A percentile compares a stretch with the other conserved stretches of the same genome.
Conservation (phyloP, 2,797 vertebrate genomes). For the Emydoidea blandingii region DNA sequence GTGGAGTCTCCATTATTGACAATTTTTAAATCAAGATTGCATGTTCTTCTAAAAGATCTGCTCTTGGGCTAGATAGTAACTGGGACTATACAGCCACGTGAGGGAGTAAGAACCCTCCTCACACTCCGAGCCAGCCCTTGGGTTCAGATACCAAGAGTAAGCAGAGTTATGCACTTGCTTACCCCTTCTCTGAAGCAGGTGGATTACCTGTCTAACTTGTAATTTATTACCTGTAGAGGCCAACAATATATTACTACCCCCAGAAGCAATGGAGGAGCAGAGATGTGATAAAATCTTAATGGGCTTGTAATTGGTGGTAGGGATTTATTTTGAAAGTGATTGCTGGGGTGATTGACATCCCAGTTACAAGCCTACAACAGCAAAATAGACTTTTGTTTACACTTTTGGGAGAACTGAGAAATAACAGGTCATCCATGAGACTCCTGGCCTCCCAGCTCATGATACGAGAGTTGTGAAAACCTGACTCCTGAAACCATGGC, state of each 20-base stretch:
- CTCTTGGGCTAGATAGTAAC: not conserved
- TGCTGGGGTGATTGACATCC: not conserved
- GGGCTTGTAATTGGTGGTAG: not conserved
- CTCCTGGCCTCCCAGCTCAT: not conserved
- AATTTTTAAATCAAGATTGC: not conserved
- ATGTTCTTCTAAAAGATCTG: not conserved
- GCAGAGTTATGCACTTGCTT: not conserved
- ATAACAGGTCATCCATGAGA: not conserved
- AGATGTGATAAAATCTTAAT: not conserved
- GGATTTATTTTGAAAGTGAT: not conserved
- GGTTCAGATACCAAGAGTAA: not conserved
- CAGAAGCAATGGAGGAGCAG: not conserved
- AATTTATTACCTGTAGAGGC: not conserved
- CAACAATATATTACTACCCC: not conserved
- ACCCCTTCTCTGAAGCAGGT: no score
- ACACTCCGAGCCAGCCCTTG: not conserved
- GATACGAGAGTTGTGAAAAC: not conserved
- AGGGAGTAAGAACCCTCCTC: not conserved
- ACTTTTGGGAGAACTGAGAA: not conserved
- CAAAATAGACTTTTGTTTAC: not conserved
- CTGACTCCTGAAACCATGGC: not conserved
- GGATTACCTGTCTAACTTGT: not conserved
- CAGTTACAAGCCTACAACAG: not conserved
- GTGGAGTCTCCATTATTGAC: not conserved
- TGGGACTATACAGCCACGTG: not conserved